These are phyloP conservation scores for Bolinopsis microptera DNA, from an alignment of 37 sponge, comb jelly and placozoan species.

Conservation along the genomic window DNA sequence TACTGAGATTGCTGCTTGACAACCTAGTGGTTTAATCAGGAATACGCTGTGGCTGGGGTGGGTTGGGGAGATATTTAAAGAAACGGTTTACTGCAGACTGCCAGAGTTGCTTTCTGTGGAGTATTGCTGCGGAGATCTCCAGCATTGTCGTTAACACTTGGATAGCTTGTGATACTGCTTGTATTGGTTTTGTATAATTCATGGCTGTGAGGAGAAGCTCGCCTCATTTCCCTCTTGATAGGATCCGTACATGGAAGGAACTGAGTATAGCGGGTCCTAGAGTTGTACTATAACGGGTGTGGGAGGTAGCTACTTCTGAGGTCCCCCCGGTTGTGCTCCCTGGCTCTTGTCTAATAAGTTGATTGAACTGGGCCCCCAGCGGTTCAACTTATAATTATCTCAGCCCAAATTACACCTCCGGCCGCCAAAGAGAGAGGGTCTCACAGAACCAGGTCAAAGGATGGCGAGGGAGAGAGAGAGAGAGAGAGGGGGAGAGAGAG, in stretches of 20 bases:
- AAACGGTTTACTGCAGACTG: not conserved
- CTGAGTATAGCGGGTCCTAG: no score
- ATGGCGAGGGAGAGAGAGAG: not conserved
- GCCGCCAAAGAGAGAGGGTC: not conserved
- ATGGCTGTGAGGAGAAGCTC: no score
- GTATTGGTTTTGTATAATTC: no score
- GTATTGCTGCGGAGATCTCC: no score
- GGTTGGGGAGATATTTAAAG: not conserved
- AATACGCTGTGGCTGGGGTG: not conserved
- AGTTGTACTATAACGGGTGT: no score
- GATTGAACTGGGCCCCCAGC: not conserved
- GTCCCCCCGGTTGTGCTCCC: not conserved
- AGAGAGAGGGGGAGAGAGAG: not conserved
- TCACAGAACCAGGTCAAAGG: not conserved
- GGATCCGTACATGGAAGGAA: no score
- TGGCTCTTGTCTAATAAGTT: not conserved
- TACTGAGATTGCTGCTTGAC: conserved; percentile 2
- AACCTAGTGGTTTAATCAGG: not conserved
- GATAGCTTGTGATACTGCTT: no score
- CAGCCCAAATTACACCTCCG: not conserved
- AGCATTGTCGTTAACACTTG: no score
- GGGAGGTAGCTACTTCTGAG: no score
- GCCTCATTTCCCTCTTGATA: no score
- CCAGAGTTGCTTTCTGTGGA: no score
- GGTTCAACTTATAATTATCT: conserved; percentile 12